Evolutionary conservation across 2,888 invertebrate species (phyloP).

Genomic region (Bombylius major): DNA sequence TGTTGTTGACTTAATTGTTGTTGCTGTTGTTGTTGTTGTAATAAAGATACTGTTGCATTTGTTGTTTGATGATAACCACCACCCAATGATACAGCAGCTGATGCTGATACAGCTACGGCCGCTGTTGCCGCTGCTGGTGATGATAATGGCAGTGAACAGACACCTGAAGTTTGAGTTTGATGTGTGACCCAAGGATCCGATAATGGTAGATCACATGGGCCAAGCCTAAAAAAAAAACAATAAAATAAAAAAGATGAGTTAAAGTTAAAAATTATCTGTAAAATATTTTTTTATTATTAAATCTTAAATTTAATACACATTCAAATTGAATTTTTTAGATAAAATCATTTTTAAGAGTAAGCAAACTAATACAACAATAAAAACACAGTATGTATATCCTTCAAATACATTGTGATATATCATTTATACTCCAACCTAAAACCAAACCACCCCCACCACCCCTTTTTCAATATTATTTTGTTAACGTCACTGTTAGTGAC

Average conservation of each 20-base stretch:
- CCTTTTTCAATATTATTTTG: no score
- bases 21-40: constrained; percentile 17
- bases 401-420: no score
- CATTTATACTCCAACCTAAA: no score
- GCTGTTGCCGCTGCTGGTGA: constrained; percentile 35
- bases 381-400: no score
- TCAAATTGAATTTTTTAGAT: no score
- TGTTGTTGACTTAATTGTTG: constrained; percentile 12
- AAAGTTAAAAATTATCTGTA: no score
- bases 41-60: constrained; percentile 15
- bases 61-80: constrained; percentile 17
- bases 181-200: constrained; percentile 34
- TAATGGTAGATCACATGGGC: constrained; percentile 75
- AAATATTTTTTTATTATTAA: not conserved
- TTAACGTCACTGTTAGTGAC: no score
- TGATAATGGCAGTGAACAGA: constrained; percentile 41
- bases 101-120: constrained; percentile 30
- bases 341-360: no score
- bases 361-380: no score
- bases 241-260: constrained; percentile 10
- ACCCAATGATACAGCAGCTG: constrained; percentile 17
- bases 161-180: constrained; percentile 17
- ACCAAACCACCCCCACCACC: no score
- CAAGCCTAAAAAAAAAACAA: constrained; percentile 54
- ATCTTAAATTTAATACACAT: not conserved